Conservation (phyloP, 2,113 vertebrate genomes). For the Phalacrocorax carbo region DNA sequence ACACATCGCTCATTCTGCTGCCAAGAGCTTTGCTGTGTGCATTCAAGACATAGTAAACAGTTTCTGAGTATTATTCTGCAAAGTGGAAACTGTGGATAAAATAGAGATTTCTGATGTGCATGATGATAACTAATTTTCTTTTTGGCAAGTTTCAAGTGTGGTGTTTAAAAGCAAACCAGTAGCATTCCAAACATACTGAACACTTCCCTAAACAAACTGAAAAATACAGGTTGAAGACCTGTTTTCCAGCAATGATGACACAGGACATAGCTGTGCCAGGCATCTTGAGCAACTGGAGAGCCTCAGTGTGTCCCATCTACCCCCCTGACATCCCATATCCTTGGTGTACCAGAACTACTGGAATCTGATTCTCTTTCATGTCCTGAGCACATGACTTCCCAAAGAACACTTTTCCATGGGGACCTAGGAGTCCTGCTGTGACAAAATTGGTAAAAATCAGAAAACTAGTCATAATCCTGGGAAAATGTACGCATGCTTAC, state of each 20-base stretch:
- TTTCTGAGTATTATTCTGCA: not conserved
- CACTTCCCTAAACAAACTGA: not conserved
- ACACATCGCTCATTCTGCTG: not conserved
- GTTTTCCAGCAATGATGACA: not conserved
- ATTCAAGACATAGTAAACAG: not conserved
- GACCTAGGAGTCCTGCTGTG: not conserved
- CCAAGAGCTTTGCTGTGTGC: not conserved
- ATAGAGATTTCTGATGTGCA: not conserved
- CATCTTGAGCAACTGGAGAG: not conserved
- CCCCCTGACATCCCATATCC: not conserved
- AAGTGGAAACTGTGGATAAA: not conserved
- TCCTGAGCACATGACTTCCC: not conserved
- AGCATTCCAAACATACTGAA: not conserved
- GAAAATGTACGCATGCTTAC: not conserved
- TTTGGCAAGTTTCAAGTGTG: not conserved
- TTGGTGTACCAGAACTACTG: not conserved
- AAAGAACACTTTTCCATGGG: not conserved
- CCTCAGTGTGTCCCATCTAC: not conserved
- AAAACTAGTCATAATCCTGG: not conserved
- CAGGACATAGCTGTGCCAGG: not conserved
- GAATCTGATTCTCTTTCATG: not conserved
- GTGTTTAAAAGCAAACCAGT: constrained; percentile 10
- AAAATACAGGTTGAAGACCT: not conserved
- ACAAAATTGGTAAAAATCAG: not conserved
- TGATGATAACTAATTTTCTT: not conserved